phyloP scores from a whole-genome alignment of 2,888 invertebrate species.

The Hyposoter didymator region DNA sequence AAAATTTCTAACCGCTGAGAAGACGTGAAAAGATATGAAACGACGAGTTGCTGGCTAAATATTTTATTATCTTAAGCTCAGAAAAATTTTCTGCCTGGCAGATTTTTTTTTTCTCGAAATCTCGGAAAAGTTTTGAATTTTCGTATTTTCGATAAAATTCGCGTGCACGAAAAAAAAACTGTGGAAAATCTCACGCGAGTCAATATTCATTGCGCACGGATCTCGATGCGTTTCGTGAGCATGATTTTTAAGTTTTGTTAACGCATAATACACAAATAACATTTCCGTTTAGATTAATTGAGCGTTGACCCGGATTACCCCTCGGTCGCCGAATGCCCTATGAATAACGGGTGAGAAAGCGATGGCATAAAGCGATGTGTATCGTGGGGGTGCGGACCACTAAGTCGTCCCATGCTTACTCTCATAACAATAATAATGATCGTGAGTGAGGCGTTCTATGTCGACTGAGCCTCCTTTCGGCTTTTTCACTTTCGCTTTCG shows the following conservation, averaged over 20 bases:
- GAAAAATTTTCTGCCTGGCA: neutral
- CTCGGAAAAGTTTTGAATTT: neutral
- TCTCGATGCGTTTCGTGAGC: neutral
- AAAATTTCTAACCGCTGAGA: neutral
- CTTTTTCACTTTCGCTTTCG: neutral
- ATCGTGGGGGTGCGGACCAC: conserved; percentile 58
- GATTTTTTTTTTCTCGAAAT: neutral
- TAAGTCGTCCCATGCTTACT: conserved; percentile 56
- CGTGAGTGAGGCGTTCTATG: neutral
- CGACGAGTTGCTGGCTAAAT: neutral
- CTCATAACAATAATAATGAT: conserved; percentile 22
- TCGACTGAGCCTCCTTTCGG: neutral
- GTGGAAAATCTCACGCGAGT: neutral
- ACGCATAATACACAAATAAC: neutral
- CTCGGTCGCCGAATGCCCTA: neutral
- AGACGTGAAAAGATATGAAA: neutral
- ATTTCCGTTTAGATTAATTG: neutral
- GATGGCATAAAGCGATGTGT: conserved; percentile 16
- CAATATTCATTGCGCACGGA: neutral
- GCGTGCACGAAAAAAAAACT: neutral
- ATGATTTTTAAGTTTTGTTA: neutral
- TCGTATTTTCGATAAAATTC: neutral
- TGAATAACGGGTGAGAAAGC: conserved; percentile 45
- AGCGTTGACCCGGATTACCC: conserved; percentile 43
- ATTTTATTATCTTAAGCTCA: neutral